Evolutionary conservation across 2,888 invertebrate species (phyloP).

Genomic region (Drosophila merina): DNA sequence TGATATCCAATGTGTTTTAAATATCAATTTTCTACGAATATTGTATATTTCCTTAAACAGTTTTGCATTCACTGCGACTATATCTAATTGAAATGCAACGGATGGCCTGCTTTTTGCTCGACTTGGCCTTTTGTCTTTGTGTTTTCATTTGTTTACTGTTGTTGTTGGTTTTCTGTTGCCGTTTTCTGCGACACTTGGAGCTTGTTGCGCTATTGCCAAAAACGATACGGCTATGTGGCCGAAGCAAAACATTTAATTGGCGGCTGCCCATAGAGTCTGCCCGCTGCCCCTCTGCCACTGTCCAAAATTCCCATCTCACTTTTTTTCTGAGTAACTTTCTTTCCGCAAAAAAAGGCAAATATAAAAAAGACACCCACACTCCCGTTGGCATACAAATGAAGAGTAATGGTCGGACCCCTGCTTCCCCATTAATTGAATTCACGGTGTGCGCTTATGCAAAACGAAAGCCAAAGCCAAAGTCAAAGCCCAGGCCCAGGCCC

Average conservation of each 20-base stretch:
- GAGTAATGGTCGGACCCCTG: constrained; percentile 35
- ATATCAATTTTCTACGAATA: too few species aligned
- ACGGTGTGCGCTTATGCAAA: constrained; percentile 20
- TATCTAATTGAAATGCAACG: constrained; percentile 31
- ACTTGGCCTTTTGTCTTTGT: constrained; percentile 14
- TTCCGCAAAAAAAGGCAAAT: constrained; percentile 54
- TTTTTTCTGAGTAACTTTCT: constrained; percentile 59
- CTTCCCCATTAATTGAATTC: constrained; percentile 18
- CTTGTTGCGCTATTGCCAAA: constrained; percentile 49
- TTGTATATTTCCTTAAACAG: neutral
- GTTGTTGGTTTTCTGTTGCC: constrained; percentile 5
- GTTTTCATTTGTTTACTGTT: neutral
- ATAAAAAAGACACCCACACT: constrained; percentile 55
- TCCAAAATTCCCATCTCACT: constrained; percentile 44
- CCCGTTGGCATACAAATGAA: constrained; percentile 67
- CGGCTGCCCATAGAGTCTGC: constrained; percentile 40
- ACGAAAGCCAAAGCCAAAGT: constrained; percentile 9
- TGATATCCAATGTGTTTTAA: neutral
- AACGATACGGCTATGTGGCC: constrained; percentile 28
- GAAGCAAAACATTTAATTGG: constrained; percentile 55
- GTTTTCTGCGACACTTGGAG: constrained; percentile 15
- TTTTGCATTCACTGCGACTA: neutral
- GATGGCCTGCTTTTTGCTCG: constrained; percentile 22
- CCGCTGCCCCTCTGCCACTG: neutral
- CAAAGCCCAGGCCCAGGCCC: constrained; percentile 5